Evolutionary conservation across 2,888 invertebrate genomes (phyloP).

Genomic region (Euzophera pinguis): DNA sequence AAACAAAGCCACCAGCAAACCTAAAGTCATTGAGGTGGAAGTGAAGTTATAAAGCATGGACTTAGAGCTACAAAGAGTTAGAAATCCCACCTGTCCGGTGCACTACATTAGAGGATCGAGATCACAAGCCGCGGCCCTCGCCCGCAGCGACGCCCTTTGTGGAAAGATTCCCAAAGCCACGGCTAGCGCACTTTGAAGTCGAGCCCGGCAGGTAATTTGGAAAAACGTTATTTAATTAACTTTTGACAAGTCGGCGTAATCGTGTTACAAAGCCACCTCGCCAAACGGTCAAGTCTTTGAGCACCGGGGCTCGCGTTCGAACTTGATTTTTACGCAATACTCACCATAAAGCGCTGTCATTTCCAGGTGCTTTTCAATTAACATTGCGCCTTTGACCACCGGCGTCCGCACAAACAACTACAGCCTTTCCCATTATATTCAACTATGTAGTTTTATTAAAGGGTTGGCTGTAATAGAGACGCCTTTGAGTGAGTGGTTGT

Average conservation of each 20-base stretch:
- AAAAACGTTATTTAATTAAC: constrained; percentile 80
- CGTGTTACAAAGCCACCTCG: constrained; percentile 75
- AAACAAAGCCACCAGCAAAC: neutral
- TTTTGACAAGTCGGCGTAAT: constrained; percentile 78
- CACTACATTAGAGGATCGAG: constrained; percentile 41
- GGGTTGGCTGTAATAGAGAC: constrained; percentile 52
- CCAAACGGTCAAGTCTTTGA: constrained; percentile 72
- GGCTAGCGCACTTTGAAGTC: constrained; percentile 67
- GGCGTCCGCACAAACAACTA: constrained; percentile 55
- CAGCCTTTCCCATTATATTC: constrained; percentile 57
- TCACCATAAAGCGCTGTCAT: constrained; percentile 74
- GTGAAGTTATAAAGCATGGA: constrained; percentile 17
- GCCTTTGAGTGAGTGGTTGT: constrained; percentile 28
- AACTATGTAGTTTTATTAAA: constrained; percentile 59
- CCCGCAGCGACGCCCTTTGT: constrained; percentile 70
- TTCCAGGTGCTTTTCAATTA: constrained; percentile 78
- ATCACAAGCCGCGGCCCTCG: constrained; percentile 57
- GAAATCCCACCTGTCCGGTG: constrained; percentile 58
- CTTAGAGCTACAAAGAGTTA: constrained; percentile 44
- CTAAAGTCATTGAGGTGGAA: neutral
- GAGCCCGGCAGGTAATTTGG: constrained; percentile 71
- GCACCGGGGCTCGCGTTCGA: constrained; percentile 41
- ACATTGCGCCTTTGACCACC: constrained; percentile 74
- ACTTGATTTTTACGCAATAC: constrained; percentile 75
- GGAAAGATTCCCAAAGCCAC: constrained; percentile 60